phyloP scores from a whole-genome alignment of 2,888 invertebrate genomes.

The Platypus cylindrus region DNA sequence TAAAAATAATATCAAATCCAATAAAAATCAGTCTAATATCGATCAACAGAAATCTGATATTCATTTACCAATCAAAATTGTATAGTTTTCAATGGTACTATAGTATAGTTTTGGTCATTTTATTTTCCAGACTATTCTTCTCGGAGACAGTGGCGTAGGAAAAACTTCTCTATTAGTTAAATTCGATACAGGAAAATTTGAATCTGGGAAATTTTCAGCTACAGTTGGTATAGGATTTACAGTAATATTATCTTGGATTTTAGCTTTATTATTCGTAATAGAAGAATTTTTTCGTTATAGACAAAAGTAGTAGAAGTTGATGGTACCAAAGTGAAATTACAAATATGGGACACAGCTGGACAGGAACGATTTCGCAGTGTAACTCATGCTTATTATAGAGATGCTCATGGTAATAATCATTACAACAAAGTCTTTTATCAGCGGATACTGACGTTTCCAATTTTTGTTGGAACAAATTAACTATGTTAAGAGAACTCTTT shows the following conservation, averaged over 20 bases:
- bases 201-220: constrained; percentile 82
- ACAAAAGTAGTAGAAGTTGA: constrained; percentile 76
- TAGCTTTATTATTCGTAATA: neutral
- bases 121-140: constrained; percentile 64
- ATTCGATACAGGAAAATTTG: constrained; percentile 87
- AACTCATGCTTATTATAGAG: constrained; percentile 87
- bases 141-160: constrained; percentile 88
- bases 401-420: constrained; percentile 83
- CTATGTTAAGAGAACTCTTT: no score
- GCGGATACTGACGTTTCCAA: no score
- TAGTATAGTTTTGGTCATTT: neutral
- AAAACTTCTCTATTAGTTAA: constrained; percentile 87
- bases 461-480: no score
- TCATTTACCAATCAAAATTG: no score
- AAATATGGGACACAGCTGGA: constrained; percentile 94
- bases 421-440: no score
- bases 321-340: constrained; percentile 79
- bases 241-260: constrained; percentile 46
- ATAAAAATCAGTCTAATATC: neutral
- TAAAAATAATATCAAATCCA: constrained; percentile 3
- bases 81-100: no score
- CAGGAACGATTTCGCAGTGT: constrained; percentile 90
- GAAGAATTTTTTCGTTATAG: constrained; percentile 36
- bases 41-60: no score
- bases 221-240: constrained; percentile 92